Conservation (phyloP, 30 jellyfish, hydroid and myxozoan genomes). For the Haliclystus octoradiatus region DNA sequence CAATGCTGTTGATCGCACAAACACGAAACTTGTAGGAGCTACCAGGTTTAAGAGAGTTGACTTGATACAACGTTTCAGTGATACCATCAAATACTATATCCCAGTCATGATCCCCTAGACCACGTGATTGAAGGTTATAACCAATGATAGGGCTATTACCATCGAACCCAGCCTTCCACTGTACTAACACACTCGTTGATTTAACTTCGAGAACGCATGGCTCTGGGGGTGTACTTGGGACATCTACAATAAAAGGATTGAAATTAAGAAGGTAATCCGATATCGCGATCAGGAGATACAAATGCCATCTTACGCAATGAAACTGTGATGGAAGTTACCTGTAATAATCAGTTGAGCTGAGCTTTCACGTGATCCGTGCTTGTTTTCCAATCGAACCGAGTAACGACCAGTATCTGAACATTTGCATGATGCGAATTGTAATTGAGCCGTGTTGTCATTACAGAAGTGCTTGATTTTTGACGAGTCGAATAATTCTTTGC, state of each 20-base stretch:
- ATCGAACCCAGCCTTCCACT: conserved; percentile 92
- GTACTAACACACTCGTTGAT: conserved; percentile 88
- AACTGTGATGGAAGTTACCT: too few species aligned
- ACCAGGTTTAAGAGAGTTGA: conserved; percentile 76
- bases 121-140: conserved; percentile 58
- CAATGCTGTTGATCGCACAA: conserved; percentile 67
- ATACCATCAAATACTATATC: conserved; percentile 53
- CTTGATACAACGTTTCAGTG: conserved; percentile 61
- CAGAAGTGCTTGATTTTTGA: conserved; percentile 23
- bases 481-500: conserved; percentile 35
- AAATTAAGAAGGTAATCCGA: too few species aligned
- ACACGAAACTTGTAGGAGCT: conserved; percentile 82
- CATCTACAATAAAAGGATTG: conserved; percentile 45
- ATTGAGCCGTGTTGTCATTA: conserved; percentile 34
- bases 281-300: too few species aligned
- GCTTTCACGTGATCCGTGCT: conserved; percentile 84
- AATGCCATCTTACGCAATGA: too few species aligned
- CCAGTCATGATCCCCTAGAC: conserved; percentile 89
- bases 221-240: conserved; percentile 75
- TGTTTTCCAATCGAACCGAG: conserved; percentile 77
- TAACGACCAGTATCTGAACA: conserved; percentile 76
- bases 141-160: conserved; percentile 81
- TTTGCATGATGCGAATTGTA: conserved; percentile 27
- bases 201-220: conserved; percentile 74
- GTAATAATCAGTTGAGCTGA: conserved; percentile 77